Evolutionary conservation across 2,113 vertebrate genomes (phyloP).

Genomic region (Hystrix brachyura): DNA sequence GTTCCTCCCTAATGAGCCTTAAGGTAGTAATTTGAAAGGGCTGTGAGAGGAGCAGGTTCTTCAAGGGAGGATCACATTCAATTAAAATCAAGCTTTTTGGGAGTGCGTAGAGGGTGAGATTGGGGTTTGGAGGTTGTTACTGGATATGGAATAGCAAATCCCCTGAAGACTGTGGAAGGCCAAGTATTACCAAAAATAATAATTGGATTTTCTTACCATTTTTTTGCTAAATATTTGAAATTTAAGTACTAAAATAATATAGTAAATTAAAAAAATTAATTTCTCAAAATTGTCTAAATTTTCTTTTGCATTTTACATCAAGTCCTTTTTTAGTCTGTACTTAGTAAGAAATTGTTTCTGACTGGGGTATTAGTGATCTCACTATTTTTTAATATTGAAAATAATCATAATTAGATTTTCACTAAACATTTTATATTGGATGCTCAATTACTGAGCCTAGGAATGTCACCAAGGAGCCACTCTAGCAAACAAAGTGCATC

Average conservation of each 20-base stretch:
- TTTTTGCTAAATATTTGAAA: neutral
- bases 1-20: too few relatives aligned
- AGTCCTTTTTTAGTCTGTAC: neutral
- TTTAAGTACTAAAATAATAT: neutral
- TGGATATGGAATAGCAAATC: neutral
- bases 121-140: neutral
- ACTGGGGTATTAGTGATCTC: neutral
- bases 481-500: neutral
- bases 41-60: neutral
- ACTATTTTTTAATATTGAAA: constrained; percentile 32
- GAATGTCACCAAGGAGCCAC: neutral
- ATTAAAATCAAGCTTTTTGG: neutral
- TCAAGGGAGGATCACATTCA: fast-evolving
- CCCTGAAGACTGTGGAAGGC: neutral
- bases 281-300: neutral
- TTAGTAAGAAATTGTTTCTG: constrained; percentile 34
- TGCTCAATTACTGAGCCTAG: neutral
- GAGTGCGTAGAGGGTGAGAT: neutral
- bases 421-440: neutral
- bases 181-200: neutral
- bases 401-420: neutral
- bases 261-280: neutral
- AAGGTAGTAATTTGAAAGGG: neutral
- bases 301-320: neutral
- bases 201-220: neutral